These are phyloP conservation scores for Enteromius unitaeniatus DNA, from an alignment of 2,797 vertebrate species.

Conservation along the genomic window DNA sequence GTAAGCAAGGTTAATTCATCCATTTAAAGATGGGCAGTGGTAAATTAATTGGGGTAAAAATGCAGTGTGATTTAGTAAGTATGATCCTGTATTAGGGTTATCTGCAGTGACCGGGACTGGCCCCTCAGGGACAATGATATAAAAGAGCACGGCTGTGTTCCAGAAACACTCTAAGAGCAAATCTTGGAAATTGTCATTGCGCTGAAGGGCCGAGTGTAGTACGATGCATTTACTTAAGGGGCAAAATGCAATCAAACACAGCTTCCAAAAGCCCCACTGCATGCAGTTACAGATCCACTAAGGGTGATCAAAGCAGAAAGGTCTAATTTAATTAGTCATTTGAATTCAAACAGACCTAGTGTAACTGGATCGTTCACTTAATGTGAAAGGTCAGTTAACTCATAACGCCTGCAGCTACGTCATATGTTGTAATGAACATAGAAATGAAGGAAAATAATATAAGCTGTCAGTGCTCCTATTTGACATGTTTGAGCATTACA, in stretches of 20 bases:
- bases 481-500: conserved; percentile 9
- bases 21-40: conserved; percentile 59
- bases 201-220: conserved; percentile 66
- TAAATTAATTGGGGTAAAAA: conserved; percentile 63
- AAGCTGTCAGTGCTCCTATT: conserved; percentile 19
- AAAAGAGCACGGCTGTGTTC: conserved; percentile 65
- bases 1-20: conserved; percentile 61
- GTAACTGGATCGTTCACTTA: conserved; percentile 79
- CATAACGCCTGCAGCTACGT: conserved; percentile 71
- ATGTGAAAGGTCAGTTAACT: conserved; percentile 82
- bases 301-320: conserved; percentile 71
- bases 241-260: conserved; percentile 30
- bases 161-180: conserved; percentile 66
- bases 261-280: conserved; percentile 54
- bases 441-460: conserved; percentile 28
- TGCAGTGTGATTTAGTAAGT: conserved; percentile 64
- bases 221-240: conserved; percentile 62
- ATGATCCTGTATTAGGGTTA: conserved; percentile 60
- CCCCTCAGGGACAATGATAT: conserved; percentile 64
- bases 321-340: conserved; percentile 79
- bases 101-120: conserved; percentile 64
- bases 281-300: conserved; percentile 66
- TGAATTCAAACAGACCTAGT: conserved; percentile 76
- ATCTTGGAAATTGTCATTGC: conserved; percentile 66
- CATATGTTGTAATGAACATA: conserved; percentile 66